Evolutionary conservation across 1,140 invertebrate genomes (phyloP).

Genomic region (Cyphomyrmex costatus): DNA sequence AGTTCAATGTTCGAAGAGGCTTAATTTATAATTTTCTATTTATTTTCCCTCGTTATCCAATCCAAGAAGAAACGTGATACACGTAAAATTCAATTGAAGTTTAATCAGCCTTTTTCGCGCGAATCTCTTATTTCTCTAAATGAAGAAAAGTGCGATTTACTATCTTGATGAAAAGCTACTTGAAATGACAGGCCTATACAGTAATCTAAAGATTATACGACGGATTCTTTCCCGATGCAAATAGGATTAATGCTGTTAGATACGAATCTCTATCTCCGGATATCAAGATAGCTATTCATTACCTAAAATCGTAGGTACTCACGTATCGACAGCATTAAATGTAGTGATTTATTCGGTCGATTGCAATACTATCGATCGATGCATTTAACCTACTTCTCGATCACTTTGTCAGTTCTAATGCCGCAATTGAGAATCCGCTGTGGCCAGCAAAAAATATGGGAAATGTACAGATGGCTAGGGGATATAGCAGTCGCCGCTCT

Average conservation of each 20-base stretch:
- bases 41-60: neutral
- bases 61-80: neutral
- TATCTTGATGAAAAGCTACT: neutral
- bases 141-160: neutral
- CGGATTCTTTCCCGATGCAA: neutral
- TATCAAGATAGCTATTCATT: conserved; percentile 4
- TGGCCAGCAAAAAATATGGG: conserved; percentile 42
- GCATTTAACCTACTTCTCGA: conserved; percentile 50
- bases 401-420: conserved; percentile 34
- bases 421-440: conserved; percentile 15
- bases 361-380: conserved; percentile 38
- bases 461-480: conserved; percentile 46
- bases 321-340: conserved; percentile 39
- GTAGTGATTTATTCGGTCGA: conserved; percentile 26
- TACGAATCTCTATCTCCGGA: neutral
- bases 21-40: neutral
- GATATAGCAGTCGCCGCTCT: conserved; percentile 50
- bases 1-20: neutral
- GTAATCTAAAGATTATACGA: conserved; percentile 4
- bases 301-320: conserved; percentile 3
- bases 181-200: neutral
- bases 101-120: neutral
- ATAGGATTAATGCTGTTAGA: neutral
- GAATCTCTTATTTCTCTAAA: neutral
- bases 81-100: neutral